These are phyloP conservation scores for Cliona cf. orientalis DNA, from an alignment of 37 sponge, comb jelly and placozoan genomes.

Conservation along the genomic window DNA sequence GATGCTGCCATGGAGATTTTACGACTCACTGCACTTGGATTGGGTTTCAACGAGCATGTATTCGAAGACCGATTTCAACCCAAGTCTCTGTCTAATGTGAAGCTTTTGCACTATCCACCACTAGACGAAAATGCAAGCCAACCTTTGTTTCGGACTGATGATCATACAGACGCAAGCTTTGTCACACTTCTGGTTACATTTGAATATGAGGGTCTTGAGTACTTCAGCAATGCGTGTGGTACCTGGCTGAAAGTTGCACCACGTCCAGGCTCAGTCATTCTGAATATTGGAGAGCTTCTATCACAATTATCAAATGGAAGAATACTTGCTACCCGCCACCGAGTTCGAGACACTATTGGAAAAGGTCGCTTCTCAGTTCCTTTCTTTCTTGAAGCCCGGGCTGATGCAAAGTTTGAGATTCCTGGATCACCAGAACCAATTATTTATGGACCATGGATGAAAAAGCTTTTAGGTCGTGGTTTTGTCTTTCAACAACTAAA, in stretches of 20 bases:
- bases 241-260: slow-evolving; percentile 36
- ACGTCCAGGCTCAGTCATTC: slow-evolving; percentile 46
- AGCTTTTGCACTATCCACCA: slow-evolving; percentile 59
- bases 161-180: slow-evolving; percentile 48
- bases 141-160: slow-evolving; percentile 36
- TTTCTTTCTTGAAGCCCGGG: slow-evolving; percentile 62
- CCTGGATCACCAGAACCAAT: slow-evolving; percentile 15
- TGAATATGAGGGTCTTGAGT: slow-evolving; percentile 37
- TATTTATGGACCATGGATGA: slow-evolving; percentile 51
- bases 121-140: no score
- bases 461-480: no score
- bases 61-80: slow-evolving; percentile 42
- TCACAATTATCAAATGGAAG: slow-evolving; percentile 35
- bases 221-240: slow-evolving; percentile 15
- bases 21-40: slow-evolving; percentile 25
- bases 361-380: slow-evolving; percentile 62
- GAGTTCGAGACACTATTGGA: slow-evolving; percentile 41
- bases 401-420: slow-evolving; percentile 45
- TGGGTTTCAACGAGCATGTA: slow-evolving; percentile 25
- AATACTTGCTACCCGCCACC: slow-evolving; percentile 59
- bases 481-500: no score
- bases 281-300: slow-evolving; percentile 53
- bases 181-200: slow-evolving; percentile 62
- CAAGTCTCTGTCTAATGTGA: slow-evolving; percentile 39
- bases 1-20: slow-evolving; percentile 44